These are phyloP conservation scores for Cacoxenus indagator DNA, from an alignment of 2,888 invertebrate species.

Conservation along the genomic window DNA sequence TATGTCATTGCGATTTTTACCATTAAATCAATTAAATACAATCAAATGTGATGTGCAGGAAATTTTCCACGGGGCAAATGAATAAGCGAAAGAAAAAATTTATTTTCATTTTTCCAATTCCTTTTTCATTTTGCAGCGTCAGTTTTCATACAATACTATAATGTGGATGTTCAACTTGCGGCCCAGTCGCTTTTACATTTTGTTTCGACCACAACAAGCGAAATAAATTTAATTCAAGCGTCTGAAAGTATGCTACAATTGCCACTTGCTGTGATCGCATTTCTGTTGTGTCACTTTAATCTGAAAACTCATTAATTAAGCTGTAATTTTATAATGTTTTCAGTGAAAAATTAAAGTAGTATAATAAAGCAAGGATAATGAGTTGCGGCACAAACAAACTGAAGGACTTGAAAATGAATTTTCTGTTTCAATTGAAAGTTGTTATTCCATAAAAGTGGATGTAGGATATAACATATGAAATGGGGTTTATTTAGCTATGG, in stretches of 20 bases:
- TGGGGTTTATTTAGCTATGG: too few species aligned
- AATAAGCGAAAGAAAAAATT: neutral
- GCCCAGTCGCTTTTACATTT: neutral
- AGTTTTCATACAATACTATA: neutral
- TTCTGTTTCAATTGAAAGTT: too few species aligned
- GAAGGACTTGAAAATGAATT: too few species aligned
- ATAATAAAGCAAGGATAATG: neutral
- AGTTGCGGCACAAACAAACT: too few species aligned
- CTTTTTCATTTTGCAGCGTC: neutral
- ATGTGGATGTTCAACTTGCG: neutral
- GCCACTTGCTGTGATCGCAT: constrained; percentile 10
- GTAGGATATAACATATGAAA: too few species aligned
- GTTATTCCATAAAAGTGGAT: too few species aligned
- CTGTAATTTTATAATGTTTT: constrained; percentile 36
- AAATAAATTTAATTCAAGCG: constrained; percentile 58
- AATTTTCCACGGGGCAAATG: neutral
- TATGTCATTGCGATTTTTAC: neutral
- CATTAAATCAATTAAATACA: neutral
- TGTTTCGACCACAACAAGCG: constrained; percentile 32
- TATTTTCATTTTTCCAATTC: neutral
- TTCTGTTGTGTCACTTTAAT: constrained; percentile 38
- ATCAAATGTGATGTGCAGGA: neutral
- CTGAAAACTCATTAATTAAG: constrained; percentile 61
- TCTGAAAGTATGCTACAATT: constrained; percentile 40
- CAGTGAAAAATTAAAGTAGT: constrained; percentile 36